These are phyloP conservation scores for Scaptomyza polygonia DNA, from an alignment of 2,888 invertebrate species.

Conservation along the genomic window DNA sequence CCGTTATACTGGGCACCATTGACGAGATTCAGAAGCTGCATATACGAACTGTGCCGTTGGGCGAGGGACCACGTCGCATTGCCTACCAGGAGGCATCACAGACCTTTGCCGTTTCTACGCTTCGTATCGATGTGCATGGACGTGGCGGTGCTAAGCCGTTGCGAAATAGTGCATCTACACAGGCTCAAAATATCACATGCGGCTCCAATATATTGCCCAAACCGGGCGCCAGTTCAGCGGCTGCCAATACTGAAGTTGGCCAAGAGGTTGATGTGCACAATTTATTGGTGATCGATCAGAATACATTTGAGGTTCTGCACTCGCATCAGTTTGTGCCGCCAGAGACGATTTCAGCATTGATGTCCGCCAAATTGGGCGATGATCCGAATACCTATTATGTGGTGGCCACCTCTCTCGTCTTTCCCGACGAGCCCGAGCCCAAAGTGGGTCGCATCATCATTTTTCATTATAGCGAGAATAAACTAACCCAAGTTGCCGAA, in stretches of 20 bases:
- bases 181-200: constrained; percentile 87
- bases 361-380: constrained; percentile 95
- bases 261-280: constrained; percentile 96
- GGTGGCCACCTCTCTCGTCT: constrained; percentile 96
- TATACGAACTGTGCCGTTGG: constrained; percentile 96
- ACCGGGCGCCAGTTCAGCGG: constrained; percentile 83
- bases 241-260: constrained; percentile 85
- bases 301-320: constrained; percentile 98
- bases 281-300: constrained; percentile 96
- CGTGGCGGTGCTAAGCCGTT: constrained; percentile 88
- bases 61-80: constrained; percentile 96
- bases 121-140: constrained; percentile 94
- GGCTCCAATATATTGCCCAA: constrained; percentile 86
- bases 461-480: constrained; percentile 95
- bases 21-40: constrained; percentile 99
- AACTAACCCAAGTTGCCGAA: constrained; percentile 93
- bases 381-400: constrained; percentile 96
- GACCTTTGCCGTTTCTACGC: constrained; percentile 97
- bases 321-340: constrained; percentile 95
- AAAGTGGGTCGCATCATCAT: constrained; percentile 93
- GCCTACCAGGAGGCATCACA: constrained; percentile 97
- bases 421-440: constrained; percentile 98
- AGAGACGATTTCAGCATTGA: constrained; percentile 95
- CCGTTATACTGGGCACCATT: constrained; percentile 95
- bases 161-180: constrained; percentile 91